Evolutionary conservation across 2,888 invertebrate genomes (phyloP), one percentile per base, ranked within the genome.

Genomic region (Lumbricus terrestris): DNA sequence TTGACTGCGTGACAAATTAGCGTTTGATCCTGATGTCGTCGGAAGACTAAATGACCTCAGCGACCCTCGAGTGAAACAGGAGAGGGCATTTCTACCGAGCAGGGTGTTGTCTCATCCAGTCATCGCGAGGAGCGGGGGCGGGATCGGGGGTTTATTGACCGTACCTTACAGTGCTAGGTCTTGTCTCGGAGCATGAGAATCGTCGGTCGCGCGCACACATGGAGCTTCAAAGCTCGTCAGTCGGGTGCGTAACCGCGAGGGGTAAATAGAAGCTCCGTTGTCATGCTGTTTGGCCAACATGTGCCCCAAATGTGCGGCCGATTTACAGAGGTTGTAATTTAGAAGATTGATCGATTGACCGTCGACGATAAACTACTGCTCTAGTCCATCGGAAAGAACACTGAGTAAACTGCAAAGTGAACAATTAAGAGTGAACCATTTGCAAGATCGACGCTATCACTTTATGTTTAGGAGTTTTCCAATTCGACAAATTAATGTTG

Each of bases 1-100:
- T 69, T 69, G 69, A 69, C 69, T 69, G 69, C 69, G 69, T 69
- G 69, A 69, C 69, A 69, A 69, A 69, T 69, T 69, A 69, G 69
- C 69, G 69, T 69, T 69, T 69, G 69, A 69, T 69, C 69, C n/a
- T 69, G n/a, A 69, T 69, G 11, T n/a, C 69, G 29, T 69, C 69
- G 29, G 69, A 69, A 69, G 69, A 69, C 69, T 69, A 69, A 69
- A n/a, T 69, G 69, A 69, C 69, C 69, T 69, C 69, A 16, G n/a
- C 69, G 69, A 69, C 69, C 69, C 69, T 8, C 69, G 69, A 69
- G 69, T 69, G 69, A 69, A 69, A 69, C n/a, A 8, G 11, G 69
- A 69, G 69, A 69, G 69, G 69, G 69, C n/a, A 69, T 69, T 69
- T 69, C 69, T 69, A n/a, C 29, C 69, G 69, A 69, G 29, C 29